These are phyloP conservation scores for Palythoa grandis DNA, from an alignment of 92 coral and sea anemone genomes.

Conservation along the genomic window DNA sequence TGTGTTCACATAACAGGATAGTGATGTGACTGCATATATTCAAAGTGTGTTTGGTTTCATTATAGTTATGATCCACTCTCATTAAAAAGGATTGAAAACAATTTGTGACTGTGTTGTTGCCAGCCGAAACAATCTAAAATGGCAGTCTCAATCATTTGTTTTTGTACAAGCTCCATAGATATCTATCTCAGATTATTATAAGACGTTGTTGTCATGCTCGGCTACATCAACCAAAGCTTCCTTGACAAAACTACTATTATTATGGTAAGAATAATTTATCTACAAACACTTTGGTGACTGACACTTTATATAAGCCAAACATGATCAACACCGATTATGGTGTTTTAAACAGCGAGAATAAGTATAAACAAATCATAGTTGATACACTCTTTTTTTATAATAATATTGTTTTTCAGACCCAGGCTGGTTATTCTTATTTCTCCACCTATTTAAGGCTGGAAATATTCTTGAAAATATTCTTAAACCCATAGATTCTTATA, in stretches of 20 bases:
- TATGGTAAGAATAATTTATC: no score
- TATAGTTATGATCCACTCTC: neutral
- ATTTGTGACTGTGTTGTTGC: neutral
- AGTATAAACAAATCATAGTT: neutral
- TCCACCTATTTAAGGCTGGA: no score
- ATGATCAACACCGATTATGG: neutral
- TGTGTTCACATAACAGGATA: constrained; percentile 10
- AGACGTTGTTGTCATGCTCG: no score
- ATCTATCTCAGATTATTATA: neutral
- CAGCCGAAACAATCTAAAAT: neutral
- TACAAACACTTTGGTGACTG: neutral
- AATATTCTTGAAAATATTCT: no score
- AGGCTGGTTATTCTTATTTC: no score
- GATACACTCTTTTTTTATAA: no score
- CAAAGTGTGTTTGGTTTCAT: neutral
- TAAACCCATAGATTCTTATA: no score
- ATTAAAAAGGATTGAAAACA: neutral
- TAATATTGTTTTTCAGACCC: no score
- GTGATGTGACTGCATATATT: constrained; percentile 18
- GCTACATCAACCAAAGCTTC: no score
- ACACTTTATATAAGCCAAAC: neutral
- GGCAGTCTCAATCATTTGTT: neutral
- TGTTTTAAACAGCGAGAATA: neutral
- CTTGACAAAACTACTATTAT: no score
- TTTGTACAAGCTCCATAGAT: neutral